Percentiles rank a stretch among this genome's conserved stretches.
phyloP scores from a whole-genome alignment of 1,140 invertebrate genomes.

The Drosophila mojavensis region DNA sequence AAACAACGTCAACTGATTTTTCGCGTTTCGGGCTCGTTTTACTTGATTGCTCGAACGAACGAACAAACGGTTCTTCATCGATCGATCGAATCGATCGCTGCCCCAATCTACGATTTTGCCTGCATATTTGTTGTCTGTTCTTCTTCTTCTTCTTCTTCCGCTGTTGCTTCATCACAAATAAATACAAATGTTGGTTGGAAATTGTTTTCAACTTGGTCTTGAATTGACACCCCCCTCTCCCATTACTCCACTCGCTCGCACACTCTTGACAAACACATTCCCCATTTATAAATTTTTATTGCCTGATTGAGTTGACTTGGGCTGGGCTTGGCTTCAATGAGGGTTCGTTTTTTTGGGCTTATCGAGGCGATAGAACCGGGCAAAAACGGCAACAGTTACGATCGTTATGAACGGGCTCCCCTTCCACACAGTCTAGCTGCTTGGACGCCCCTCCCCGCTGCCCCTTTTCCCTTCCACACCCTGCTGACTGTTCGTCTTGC shows the following conservation, averaged over 20 bases:
- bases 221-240: constrained; percentile 2
- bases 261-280: constrained; percentile 36
- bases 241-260: background rate
- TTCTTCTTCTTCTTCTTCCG: constrained; percentile 8
- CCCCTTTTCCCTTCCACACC: constrained; percentile 2
- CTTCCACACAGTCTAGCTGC: background rate
- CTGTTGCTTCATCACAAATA: constrained; percentile 31
- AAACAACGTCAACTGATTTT: constrained; percentile 61
- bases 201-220: constrained; percentile 59
- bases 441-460: background rate
- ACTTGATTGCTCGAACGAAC: constrained; percentile 33
- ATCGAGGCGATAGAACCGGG: constrained; percentile 51
- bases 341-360: constrained; percentile 62
- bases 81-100: constrained; percentile 45
- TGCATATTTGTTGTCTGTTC: constrained; percentile 6
- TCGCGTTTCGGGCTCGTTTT: constrained; percentile 52
- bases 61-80: constrained; percentile 24
- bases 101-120: constrained; percentile 28
- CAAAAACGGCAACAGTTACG: constrained; percentile 55
- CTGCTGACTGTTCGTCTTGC: background rate
- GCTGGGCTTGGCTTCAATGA: constrained; percentile 58
- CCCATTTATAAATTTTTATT: constrained; percentile 62
- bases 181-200: constrained; percentile 57
- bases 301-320: constrained; percentile 69
- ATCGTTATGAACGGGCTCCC: constrained; percentile 27